These are phyloP conservation scores for Ellobium chinense DNA, from an alignment of 2,888 invertebrate genomes.

Conservation along the genomic window DNA sequence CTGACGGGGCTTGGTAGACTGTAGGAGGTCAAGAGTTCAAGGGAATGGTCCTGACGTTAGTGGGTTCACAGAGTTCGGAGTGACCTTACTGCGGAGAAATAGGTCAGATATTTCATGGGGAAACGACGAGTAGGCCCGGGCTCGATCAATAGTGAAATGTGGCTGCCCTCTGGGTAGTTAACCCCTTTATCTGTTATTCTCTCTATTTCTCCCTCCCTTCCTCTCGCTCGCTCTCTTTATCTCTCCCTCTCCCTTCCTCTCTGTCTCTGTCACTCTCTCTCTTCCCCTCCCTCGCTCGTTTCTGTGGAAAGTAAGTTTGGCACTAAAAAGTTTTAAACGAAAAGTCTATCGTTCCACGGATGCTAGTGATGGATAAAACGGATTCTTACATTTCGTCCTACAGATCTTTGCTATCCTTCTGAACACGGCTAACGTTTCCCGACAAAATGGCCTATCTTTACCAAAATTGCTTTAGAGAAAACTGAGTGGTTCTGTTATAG, in stretches of 20 bases:
- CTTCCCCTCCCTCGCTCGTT: no score
- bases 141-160: neutral
- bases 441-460: no score
- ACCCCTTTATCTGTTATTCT: neutral
- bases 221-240: neutral
- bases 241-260: neutral
- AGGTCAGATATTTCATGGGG: neutral
- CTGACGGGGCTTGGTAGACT: neutral
- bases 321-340: no score
- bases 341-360: no score
- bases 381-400: no score
- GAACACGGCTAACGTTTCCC: no score
- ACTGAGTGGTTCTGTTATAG: no score
- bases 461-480: no score
- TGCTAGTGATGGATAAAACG: no score
- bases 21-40: neutral
- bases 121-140: neutral
- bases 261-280: neutral
- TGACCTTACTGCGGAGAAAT: neutral
- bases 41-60: neutral
- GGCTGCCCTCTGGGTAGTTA: neutral
- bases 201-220: neutral
- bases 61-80: neutral
- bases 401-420: no score
- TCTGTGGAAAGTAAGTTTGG: no score